These are phyloP conservation scores for Periophthalmus modestus DNA, from an alignment of 2,113 vertebrate genomes.

Conservation along the genomic window DNA sequence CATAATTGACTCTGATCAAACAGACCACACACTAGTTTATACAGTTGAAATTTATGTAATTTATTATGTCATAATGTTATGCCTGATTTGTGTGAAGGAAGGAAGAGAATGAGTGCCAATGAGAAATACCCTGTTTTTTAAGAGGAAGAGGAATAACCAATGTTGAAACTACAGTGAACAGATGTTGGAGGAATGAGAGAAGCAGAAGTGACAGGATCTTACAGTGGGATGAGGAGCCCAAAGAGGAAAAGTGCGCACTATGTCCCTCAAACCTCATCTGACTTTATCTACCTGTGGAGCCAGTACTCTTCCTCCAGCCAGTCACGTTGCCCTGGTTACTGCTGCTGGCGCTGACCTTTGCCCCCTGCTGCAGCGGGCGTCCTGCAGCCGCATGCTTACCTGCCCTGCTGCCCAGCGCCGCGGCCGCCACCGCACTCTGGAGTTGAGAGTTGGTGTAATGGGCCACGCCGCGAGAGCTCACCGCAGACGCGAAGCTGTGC, in stretches of 20 bases:
- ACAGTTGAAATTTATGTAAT: background rate
- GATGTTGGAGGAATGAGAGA: slow-evolving; percentile 1
- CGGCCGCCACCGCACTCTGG: slow-evolving; percentile 82
- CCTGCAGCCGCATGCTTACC: slow-evolving; percentile 85
- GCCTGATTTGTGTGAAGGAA: background rate
- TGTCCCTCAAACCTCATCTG: slow-evolving; percentile 8
- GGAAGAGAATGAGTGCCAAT: background rate
- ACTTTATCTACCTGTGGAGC: slow-evolving; percentile 83
- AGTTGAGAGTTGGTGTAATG: slow-evolving; percentile 89
- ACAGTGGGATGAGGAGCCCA: slow-evolving; percentile 13
- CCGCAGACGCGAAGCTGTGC: slow-evolving; percentile 76
- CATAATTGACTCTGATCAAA: background rate
- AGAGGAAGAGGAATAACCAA: background rate
- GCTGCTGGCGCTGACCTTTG: slow-evolving; percentile 78
- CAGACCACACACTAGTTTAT: background rate
- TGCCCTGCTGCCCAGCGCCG: slow-evolving; percentile 82
- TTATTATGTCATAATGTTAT: background rate
- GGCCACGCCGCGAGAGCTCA: slow-evolving; percentile 79
- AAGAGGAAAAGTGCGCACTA: background rate
- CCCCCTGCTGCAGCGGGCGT: slow-evolving; percentile 74
- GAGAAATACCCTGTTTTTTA: background rate
- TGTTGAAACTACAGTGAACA: background rate
- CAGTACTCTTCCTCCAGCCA: slow-evolving; percentile 89
- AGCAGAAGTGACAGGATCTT: slow-evolving; percentile 1
- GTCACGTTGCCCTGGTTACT: slow-evolving; percentile 76